Conservation (phyloP, 2,797 vertebrate genomes). For the Dipus sagitta region DNA sequence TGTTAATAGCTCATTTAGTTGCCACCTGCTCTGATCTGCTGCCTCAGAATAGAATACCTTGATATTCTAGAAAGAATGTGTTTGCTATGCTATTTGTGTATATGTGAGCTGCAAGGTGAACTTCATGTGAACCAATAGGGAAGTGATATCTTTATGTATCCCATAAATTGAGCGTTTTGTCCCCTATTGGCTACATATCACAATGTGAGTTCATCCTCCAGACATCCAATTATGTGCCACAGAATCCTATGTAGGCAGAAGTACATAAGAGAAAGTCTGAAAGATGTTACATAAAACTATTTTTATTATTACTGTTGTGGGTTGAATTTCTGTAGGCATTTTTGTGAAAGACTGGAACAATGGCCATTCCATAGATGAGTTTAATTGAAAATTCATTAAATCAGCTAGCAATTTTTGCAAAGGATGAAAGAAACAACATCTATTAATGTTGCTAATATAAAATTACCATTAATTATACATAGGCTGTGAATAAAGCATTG, state of each 20-base stretch:
- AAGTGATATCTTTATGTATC: conserved; percentile 36
- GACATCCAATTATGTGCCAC: background rate
- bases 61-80: conserved; percentile 33
- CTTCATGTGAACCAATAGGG: conserved; percentile 26
- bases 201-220: background rate
- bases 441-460: background rate
- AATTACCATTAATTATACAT: background rate
- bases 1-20: conserved; percentile 73
- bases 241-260: background rate
- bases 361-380: background rate
- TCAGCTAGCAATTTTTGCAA: background rate
- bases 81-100: conserved; percentile 44
- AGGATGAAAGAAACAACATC: background rate
- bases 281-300: background rate
- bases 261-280: background rate
- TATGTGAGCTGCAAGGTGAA: conserved; percentile 64
- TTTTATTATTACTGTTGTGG: background rate
- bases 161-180: conserved; percentile 47
- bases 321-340: background rate
- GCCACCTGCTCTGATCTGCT: conserved; percentile 65
- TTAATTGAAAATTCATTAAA: background rate
- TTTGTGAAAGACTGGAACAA: background rate
- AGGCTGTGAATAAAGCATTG: background rate
- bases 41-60: conserved; percentile 70
- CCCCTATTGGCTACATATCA: conserved; percentile 1